These are phyloP conservation scores for Poecilia velifera DNA, from an alignment of 2,797 vertebrate genomes.

Conservation along the genomic window DNA sequence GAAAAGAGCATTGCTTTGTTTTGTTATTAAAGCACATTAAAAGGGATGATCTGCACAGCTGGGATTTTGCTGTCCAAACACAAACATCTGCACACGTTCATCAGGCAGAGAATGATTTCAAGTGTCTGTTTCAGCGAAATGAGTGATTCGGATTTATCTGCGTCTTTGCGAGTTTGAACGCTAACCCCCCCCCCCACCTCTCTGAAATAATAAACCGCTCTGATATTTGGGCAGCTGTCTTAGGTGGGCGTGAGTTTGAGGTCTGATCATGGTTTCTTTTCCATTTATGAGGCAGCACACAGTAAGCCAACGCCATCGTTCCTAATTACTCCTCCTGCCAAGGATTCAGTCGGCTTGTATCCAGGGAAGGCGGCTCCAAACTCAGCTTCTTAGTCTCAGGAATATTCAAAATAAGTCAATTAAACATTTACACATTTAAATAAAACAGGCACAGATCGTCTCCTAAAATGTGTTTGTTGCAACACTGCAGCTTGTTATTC, in stretches of 20 bases:
- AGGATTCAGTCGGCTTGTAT: background rate
- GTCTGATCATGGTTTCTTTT: conserved; percentile 26
- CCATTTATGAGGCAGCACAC: conserved; percentile 19
- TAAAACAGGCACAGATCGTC: background rate
- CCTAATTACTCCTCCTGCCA: conserved; percentile 21
- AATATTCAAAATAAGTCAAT: background rate
- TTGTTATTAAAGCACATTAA: conserved; percentile 45
- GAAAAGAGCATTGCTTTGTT: conserved; percentile 62
- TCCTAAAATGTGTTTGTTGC: background rate
- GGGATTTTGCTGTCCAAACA: conserved; percentile 61
- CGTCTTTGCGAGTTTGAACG: conserved; percentile 16
- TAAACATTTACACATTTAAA: conserved; percentile 9
- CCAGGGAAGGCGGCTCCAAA: background rate
- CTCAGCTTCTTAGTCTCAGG: background rate
- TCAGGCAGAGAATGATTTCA: conserved; percentile 27
- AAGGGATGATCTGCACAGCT: conserved; percentile 23
- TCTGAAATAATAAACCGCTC: conserved; percentile 45
- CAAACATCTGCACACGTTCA: conserved; percentile 76
- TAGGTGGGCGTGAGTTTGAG: conserved; percentile 22
- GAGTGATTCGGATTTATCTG: conserved; percentile 29
- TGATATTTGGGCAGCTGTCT: conserved; percentile 14
- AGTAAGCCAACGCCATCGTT: conserved; percentile 14
- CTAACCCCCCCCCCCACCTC: no score
- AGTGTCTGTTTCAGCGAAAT: conserved; percentile 30
- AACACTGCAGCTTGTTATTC: background rate